A percentile compares a stretch with the other conserved stretches of the same genome.
Evolutionary conservation across 1,140 invertebrate genomes (phyloP).

Genomic region (Brachionus manjavacas): DNA sequence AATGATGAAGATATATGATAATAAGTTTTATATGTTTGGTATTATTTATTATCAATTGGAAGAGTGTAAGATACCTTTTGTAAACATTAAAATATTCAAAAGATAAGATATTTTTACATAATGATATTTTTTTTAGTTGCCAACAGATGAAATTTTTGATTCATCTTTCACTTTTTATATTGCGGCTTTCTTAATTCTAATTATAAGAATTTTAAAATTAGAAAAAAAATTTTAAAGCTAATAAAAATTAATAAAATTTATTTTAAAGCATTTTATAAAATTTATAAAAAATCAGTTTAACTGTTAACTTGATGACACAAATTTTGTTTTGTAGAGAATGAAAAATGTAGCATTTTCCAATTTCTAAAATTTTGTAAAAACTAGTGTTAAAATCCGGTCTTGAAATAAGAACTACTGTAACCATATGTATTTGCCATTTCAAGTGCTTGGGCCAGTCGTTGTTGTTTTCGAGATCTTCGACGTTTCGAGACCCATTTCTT

Average conservation of each 20-base stretch:
- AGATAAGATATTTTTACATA: no score
- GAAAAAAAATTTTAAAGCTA: not conserved
- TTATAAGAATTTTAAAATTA: no score
- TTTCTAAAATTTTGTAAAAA: not conserved
- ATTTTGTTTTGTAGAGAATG: not conserved
- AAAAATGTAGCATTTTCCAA: not conserved
- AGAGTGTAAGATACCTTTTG: no score
- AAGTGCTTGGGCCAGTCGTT: conserved; percentile 35
- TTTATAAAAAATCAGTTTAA: conserved; percentile 3
- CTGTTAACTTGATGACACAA: conserved; percentile 31
- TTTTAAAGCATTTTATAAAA: conserved; percentile 32
- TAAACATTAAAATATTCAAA: no score
- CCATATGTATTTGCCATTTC: conserved; percentile 37
- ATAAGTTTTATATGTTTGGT: no score
- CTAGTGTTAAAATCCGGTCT: not conserved
- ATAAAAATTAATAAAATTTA: not conserved
- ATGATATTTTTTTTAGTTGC: no score
- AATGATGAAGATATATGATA: no score
- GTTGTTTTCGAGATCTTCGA: conserved; percentile 31
- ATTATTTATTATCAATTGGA: no score
- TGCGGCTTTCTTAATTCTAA: no score
- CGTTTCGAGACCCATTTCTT: conserved; percentile 28
- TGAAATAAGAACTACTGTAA: not conserved
- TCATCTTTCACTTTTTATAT: no score
- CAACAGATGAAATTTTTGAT: no score